Base-by-base conservation (phyloP, 2,797 vertebrate genomes). In the Meda fulgida region DNA sequence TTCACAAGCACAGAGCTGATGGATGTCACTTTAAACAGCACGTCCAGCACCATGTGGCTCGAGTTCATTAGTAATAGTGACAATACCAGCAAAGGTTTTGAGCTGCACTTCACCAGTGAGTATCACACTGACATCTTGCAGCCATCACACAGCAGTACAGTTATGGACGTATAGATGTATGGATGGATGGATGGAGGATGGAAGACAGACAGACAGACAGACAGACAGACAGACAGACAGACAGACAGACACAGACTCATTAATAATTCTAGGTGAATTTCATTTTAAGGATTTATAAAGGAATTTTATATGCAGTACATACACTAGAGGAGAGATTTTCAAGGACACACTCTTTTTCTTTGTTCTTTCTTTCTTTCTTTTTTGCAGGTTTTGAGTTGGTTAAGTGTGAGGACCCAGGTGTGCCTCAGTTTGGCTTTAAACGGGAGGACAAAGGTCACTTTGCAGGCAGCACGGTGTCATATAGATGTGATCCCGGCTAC, bases 81-180 rank as follows among this genome's bases (percentile, higher is more conserved):
- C 65, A 98, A 98, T 92, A 99, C 96, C 81, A 99, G 97, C 87
- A 97, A 97, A 91, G 98, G 98, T 89, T 99, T 99, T 55, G 97
- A 99, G 92, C 93, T 99, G 83, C 96, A 97, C 87, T 99, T 98
- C 88, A 97, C 96, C 34, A 99, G 98, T 99, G 93, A 97, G 98
- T 94, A 69, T 43, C 40, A 81, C n/a, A 48, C 18, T 14, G 18
- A 78, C 38, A 78, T 26, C 23, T 38, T 63, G 21, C 13, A 38
- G 75, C 13, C 76, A 26, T 43, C 26, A 63, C n/a, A 65, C 3
- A 43, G 14, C 23, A 43, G 16, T 16, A 16, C 5, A 18, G 0
- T 10, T 7, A 66, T 34, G 19, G 16, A 34, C 19, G 1, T 3
- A 51, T 29, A 13, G 26, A 26, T 71, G 3, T 2, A 38, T 36